Percentiles rank a stretch among this genome's conserved stretches.
Evolutionary conservation across 2,797 vertebrate species (phyloP).

Genomic region (Yasuhikotakia modesta): DNA sequence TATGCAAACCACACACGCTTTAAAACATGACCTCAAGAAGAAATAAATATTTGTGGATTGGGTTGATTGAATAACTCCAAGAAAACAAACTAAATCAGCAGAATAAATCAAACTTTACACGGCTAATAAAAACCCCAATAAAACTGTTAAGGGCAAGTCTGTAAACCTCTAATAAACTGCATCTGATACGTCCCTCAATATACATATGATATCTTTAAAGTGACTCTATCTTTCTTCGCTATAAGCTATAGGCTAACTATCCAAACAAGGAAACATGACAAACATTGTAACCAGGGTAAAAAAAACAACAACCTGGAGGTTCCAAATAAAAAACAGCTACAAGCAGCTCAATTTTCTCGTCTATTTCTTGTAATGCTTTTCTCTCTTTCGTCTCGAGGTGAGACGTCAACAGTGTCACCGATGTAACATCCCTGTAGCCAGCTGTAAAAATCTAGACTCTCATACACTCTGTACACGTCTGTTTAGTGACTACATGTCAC

Average conservation of each 20-base stretch:
- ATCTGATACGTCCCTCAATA: constrained; percentile 62
- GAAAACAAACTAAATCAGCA: constrained; percentile 67
- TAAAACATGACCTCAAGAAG: constrained; percentile 65
- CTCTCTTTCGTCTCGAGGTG: constrained; percentile 36
- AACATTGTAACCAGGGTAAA: constrained; percentile 67
- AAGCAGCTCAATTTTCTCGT: constrained; percentile 8
- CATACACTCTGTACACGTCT: constrained; percentile 21
- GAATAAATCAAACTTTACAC: constrained; percentile 77
- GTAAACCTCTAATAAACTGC: constrained; percentile 67
- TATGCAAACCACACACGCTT: constrained; percentile 52
- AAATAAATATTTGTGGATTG: constrained; percentile 88
- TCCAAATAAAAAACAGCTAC: constrained; percentile 27
- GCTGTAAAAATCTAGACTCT: neutral
- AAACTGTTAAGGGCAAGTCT: constrained; percentile 80
- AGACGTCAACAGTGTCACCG: neutral
- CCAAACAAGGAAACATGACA: constrained; percentile 52
- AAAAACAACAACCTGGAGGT: constrained; percentile 48
- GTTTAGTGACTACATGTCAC: neutral
- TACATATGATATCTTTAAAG: constrained; percentile 50
- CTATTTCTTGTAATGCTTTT: constrained; percentile 18
- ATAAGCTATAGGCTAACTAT: constrained; percentile 30
- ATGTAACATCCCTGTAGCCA: constrained; percentile 1
- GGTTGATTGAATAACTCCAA: constrained; percentile 78
- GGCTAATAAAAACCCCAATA: constrained; percentile 75
- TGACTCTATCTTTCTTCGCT: constrained; percentile 54